Percentiles rank a stretch among this genome's conserved stretches.
These are phyloP conservation scores for Leucopsar rothschildi DNA, from an alignment of 2,113 vertebrate genomes.

Conservation along the genomic window DNA sequence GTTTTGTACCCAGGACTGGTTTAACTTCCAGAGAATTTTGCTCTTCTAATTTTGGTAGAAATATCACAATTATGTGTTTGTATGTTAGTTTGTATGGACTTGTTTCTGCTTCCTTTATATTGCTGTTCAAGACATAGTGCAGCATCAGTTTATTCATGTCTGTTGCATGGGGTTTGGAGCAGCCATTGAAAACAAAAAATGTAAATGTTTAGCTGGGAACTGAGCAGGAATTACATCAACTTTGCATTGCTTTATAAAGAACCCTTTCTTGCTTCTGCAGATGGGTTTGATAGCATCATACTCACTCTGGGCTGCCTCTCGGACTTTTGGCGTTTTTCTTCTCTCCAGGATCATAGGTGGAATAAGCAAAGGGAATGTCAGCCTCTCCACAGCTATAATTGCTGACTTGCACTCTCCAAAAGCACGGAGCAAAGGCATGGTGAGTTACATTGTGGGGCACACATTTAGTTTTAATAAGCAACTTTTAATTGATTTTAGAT, in stretches of 20 bases:
- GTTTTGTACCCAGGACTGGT: background rate
- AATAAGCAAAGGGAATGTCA: conserved; percentile 93
- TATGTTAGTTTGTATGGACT: background rate
- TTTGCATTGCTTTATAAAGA: background rate
- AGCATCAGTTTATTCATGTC: background rate
- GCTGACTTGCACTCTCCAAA: conserved; percentile 86
- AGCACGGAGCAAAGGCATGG: conserved; percentile 91
- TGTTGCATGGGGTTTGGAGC: background rate
- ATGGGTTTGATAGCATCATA: conserved; percentile 87
- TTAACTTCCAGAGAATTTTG: background rate
- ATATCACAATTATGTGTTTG: background rate
- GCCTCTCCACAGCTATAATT: conserved; percentile 88
- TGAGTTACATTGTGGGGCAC: conserved; percentile 48
- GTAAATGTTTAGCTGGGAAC: background rate
- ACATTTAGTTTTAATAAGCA: background rate
- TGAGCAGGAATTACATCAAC: background rate
- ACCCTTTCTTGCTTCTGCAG: conserved; percentile 66
- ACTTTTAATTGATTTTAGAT: background rate
- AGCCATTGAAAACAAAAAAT: background rate
- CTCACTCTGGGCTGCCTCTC: conserved; percentile 86
- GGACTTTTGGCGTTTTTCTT: conserved; percentile 88
- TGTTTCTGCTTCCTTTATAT: background rate
- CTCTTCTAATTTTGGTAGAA: background rate
- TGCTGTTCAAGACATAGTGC: background rate
- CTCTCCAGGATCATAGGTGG: conserved; percentile 90